phyloP scores from a whole-genome alignment of 2,888 invertebrate genomes.

The Drosophila phalerata region DNA sequence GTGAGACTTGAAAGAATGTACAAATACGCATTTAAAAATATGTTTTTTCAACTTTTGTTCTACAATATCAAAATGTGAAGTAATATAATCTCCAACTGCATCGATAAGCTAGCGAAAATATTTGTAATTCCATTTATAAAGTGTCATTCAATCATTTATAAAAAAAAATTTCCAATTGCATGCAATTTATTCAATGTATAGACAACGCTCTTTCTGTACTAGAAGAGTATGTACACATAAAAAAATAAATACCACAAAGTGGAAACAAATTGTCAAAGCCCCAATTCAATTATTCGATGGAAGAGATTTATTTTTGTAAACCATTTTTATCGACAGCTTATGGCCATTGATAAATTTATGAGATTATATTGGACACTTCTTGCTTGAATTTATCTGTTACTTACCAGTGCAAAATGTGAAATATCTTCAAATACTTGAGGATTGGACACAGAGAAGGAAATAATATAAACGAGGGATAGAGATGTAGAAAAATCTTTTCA shows the following conservation, averaged over 20 bases:
- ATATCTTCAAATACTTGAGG: background rate
- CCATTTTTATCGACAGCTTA: conserved; percentile 52
- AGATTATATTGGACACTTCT: conserved; percentile 43
- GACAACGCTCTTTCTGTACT: background rate
- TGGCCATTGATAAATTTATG: conserved; percentile 57
- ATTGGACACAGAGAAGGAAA: conserved; percentile 5
- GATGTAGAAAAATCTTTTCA: background rate
- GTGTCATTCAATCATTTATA: background rate
- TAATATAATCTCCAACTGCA: background rate
- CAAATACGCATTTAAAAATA: background rate
- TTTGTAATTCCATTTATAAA: background rate
- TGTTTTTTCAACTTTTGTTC: background rate
- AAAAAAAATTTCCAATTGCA: background rate
- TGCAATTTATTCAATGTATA: background rate
- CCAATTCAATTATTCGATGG: conserved; percentile 51
- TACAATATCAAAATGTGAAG: background rate
- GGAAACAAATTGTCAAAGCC: conserved; percentile 22
- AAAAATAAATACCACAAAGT: background rate
- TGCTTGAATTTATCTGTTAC: conserved; percentile 28
- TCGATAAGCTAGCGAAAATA: background rate
- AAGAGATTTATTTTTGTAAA: conserved; percentile 36
- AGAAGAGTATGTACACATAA: background rate
- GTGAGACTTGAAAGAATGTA: background rate
- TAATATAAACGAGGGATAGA: background rate
- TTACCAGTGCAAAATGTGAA: conserved; percentile 7